Evolutionary conservation across 1,140 invertebrate genomes (phyloP), one percentile per base, ranked within the genome.

Genomic region (Lepidostoma basale): DNA sequence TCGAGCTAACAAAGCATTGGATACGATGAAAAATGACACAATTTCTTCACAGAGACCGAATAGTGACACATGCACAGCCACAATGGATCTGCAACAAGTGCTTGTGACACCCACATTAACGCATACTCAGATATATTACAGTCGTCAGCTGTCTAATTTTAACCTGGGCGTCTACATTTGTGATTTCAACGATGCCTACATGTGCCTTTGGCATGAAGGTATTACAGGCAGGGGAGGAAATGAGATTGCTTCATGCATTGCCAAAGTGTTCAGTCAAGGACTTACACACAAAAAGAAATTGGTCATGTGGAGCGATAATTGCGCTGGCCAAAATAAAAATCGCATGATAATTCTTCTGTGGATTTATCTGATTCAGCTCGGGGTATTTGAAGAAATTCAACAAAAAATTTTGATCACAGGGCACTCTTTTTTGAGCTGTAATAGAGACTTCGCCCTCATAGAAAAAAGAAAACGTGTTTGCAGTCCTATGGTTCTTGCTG

Each of bases 401-500:
- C 59, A 62, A n/a, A 62, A 62, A 26, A 28, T 45, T 25, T 44
- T 44, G 18, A 62, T 44, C 8, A 23, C 36, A 16, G 59, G 59
- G n/a, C 44, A 45, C 12, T 62, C 44, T 14, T 62, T 44, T 20
- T 20, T 58, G 10, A 58, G 54, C 28, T 58, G 14, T 22, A 18
- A 58, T 33, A 33, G 54, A 20, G 54, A 58, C 18, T 58, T 58
- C 20, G 54, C 54, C 20, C 16, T 56, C 3, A 36, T 56, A 6
- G 52, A 45, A 44, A 62, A 62, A 45, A 5, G 39, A 18, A 62
- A 62, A 44, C 8, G 26, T 12, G 59, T 62, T 14, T 20, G 12
- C 6, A 10, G 22, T 39, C 12, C 39, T 14, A 59, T 59, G 26
- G 30, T 42, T 39, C 56, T 30, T 25, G 30, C 9, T 36, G 47